Evolutionary conservation across 2,113 vertebrate species (phyloP).

Genomic region (Clarias magur): DNA sequence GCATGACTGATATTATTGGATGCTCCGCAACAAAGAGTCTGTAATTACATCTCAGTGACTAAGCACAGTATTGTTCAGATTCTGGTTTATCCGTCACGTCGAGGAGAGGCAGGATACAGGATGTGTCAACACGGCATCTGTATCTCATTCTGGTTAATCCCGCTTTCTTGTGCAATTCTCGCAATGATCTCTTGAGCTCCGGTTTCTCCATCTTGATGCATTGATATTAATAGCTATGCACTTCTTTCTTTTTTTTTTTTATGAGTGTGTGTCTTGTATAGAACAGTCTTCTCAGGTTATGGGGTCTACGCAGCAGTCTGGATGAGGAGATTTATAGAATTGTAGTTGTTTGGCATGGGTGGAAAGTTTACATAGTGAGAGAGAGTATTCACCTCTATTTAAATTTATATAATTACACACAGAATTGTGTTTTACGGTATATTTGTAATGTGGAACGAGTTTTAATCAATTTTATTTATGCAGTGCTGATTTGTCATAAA

Average conservation of each 20-base stretch:
- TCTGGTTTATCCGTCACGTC: background rate
- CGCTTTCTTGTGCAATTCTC: constrained; percentile 6
- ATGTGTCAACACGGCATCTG: background rate
- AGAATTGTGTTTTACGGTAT: too few species aligned
- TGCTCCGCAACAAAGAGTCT: background rate
- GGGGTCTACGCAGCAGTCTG: background rate
- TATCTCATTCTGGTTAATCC: constrained; percentile 20
- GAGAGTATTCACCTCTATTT: background rate
- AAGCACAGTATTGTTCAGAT: constrained; percentile 1
- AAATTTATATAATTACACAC: background rate
- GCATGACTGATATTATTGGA: background rate
- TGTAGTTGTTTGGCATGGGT: background rate
- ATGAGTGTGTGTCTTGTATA: too few species aligned
- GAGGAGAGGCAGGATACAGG: background rate
- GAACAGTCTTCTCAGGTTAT: background rate
- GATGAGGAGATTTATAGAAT: background rate
- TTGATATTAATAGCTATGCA: background rate
- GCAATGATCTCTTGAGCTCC: background rate
- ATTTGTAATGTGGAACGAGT: too few species aligned
- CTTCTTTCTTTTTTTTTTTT: background rate
- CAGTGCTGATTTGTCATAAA: background rate
- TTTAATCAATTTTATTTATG: background rate
- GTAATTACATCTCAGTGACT: constrained; percentile 12
- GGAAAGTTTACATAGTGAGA: background rate
- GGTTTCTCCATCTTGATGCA: background rate